A percentile compares a stretch with the other conserved stretches of the same genome.
These are phyloP conservation scores for Tinea semifulvella DNA, from an alignment of 2,888 invertebrate species.

Conservation along the genomic window DNA sequence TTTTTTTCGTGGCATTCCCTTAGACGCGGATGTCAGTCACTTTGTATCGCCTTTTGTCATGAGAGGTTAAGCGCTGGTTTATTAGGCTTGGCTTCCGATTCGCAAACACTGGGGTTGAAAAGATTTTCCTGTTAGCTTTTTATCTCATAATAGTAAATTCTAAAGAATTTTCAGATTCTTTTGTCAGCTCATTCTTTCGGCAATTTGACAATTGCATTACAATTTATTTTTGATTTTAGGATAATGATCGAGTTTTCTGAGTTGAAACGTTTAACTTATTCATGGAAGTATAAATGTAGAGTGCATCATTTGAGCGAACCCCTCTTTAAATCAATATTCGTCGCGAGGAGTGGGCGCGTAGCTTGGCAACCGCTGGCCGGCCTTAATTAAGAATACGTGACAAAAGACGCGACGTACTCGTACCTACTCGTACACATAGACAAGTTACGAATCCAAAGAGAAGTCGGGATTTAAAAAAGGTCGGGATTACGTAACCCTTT, in stretches of 20 bases:
- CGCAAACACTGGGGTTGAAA: constrained; percentile 50
- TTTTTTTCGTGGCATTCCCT: constrained; percentile 59
- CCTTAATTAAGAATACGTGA: constrained; percentile 69
- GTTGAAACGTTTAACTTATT: too few species aligned
- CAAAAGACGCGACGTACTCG: constrained; percentile 64
- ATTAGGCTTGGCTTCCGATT: constrained; percentile 60
- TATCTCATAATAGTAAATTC: constrained; percentile 2
- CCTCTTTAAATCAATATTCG: constrained; percentile 41
- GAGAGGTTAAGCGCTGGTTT: constrained; percentile 64
- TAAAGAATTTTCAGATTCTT: not conserved
- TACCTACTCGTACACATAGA: constrained; percentile 59
- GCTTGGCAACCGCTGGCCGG: constrained; percentile 44
- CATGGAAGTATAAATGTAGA: constrained; percentile 20
- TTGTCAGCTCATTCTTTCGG: constrained; percentile 2
- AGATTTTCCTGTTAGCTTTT: constrained; percentile 12
- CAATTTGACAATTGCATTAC: not conserved
- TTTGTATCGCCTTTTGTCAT: constrained; percentile 63
- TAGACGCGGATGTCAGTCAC: constrained; percentile 61
- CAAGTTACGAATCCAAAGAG: constrained; percentile 28
- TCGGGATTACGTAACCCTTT: constrained; percentile 64
- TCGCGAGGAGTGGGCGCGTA: constrained; percentile 44
- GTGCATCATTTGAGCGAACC: constrained; percentile 1
- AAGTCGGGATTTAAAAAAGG: constrained; percentile 46
- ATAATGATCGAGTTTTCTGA: too few species aligned
- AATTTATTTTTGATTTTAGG: too few species aligned